Evolutionary conservation across 2,797 vertebrate species (phyloP).

Genomic region (Anguilla anguilla): DNA sequence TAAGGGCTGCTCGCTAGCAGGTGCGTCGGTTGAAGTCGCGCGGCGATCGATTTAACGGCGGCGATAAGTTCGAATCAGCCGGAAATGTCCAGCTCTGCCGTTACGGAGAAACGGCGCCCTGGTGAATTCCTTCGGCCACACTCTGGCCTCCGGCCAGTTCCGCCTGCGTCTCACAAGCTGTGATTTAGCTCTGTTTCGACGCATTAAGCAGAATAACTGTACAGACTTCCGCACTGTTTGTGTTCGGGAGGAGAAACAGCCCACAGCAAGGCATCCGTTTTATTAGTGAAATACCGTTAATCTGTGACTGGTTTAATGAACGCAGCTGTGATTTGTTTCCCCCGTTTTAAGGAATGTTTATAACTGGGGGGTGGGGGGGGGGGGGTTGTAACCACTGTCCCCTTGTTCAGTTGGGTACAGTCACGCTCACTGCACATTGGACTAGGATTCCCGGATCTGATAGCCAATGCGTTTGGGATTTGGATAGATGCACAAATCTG

Average conservation of each 20-base stretch:
- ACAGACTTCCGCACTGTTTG: not conserved
- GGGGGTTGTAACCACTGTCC: not conserved
- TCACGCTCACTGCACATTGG: not conserved
- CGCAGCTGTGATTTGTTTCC: not conserved
- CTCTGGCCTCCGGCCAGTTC: not conserved
- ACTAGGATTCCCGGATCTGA: not conserved
- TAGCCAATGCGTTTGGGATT: not conserved
- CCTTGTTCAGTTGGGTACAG: not conserved
- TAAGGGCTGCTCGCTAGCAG: not conserved
- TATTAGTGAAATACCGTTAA: not conserved
- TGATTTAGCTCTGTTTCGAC: slow-evolving; percentile 1
- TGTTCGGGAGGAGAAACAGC: not conserved
- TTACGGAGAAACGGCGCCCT: not conserved
- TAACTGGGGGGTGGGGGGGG: not conserved
- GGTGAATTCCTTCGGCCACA: not conserved
- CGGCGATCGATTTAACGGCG: not conserved
- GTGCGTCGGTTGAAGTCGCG: not conserved
- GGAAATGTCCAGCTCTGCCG: not conserved
- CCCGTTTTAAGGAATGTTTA: not conserved
- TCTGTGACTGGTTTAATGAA: not conserved
- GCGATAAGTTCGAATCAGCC: not conserved
- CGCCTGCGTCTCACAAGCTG: not conserved
- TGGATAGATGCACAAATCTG: slow-evolving; percentile 31
- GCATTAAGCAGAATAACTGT: not conserved
- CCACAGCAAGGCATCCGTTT: not conserved